Percentiles rank a stretch among this genome's conserved stretches.
These are phyloP conservation scores for Eledona agricola DNA, from an alignment of 2,888 invertebrate species.

Conservation along the genomic window DNA sequence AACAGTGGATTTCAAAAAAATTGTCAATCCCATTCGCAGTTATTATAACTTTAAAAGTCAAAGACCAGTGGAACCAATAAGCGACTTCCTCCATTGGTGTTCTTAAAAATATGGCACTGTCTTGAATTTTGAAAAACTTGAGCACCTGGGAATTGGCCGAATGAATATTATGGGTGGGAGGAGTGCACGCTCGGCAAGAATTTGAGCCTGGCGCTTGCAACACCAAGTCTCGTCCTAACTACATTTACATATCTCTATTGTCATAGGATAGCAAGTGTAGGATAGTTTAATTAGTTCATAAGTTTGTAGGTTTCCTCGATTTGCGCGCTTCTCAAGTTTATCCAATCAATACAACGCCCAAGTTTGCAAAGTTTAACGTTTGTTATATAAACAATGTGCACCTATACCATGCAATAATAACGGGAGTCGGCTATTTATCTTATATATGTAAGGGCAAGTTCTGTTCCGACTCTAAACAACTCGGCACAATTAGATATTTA, in stretches of 20 bases:
- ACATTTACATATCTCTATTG: conserved; percentile 63
- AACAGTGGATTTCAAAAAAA: too few species aligned
- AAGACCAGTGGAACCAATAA: too few species aligned
- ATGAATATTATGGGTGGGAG: too few species aligned
- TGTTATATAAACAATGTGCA: conserved; percentile 62
- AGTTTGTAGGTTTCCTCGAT: conserved; percentile 60
- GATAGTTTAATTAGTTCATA: conserved; percentile 64
- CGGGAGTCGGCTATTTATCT: conserved; percentile 57
- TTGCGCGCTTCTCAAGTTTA: conserved; percentile 57
- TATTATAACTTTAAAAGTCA: too few species aligned
- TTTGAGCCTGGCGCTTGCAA: conserved; percentile 42
- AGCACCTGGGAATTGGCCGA: too few species aligned
- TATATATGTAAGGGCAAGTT: conserved; percentile 49
- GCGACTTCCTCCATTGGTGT: too few species aligned
- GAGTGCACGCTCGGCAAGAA: conserved; percentile 40
- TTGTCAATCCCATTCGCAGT: too few species aligned
- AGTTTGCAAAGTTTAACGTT: conserved; percentile 60
- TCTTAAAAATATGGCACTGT: too few species aligned
- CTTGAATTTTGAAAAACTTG: too few species aligned
- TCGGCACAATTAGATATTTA: conserved; percentile 48
- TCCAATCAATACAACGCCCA: conserved; percentile 60
- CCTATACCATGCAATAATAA: conserved; percentile 57
- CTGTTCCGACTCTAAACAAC: conserved; percentile 46
- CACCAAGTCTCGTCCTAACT: conserved; percentile 44
- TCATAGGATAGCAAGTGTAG: conserved; percentile 60